phyloP scores from a whole-genome alignment of 1,140 invertebrate genomes.

The Coptotermes formosanus region DNA sequence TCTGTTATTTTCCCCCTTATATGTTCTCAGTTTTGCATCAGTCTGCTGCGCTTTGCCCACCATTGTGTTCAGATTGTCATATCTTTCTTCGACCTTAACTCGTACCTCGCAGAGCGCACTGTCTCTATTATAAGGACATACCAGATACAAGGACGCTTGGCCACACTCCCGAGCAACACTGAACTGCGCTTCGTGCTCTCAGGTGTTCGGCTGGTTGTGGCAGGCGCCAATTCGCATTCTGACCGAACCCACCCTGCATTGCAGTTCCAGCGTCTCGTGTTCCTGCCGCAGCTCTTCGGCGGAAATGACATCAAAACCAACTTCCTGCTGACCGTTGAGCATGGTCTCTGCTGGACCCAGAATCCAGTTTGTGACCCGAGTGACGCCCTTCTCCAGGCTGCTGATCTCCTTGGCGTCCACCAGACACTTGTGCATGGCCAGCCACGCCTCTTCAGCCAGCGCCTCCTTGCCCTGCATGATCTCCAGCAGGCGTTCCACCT shows the following conservation, averaged over 20 bases:
- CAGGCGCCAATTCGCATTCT: too few relatives aligned
- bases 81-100: too few relatives aligned
- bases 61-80: too few relatives aligned
- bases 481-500: slow-evolving; percentile 56
- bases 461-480: slow-evolving; percentile 49
- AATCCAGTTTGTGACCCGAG: slow-evolving; percentile 73
- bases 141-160: too few relatives aligned
- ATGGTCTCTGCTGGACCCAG: slow-evolving; percentile 70
- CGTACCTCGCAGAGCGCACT: too few relatives aligned
- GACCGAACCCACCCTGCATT: slow-evolving; percentile 61
- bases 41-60: too few relatives aligned
- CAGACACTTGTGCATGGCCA: slow-evolving; percentile 57
- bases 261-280: slow-evolving; percentile 73
- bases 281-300: slow-evolving; percentile 68
- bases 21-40: too few relatives aligned
- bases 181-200: too few relatives aligned
- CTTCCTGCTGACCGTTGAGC: slow-evolving; percentile 65
- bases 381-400: slow-evolving; percentile 61
- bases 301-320: slow-evolving; percentile 68
- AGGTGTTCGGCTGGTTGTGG: too few relatives aligned
- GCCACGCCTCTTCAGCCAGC: slow-evolving; percentile 52
- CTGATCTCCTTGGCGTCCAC: slow-evolving; percentile 60
- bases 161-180: too few relatives aligned
- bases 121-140: too few relatives aligned
- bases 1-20: too few relatives aligned